Evolutionary conservation across 2,888 invertebrate genomes (phyloP), one percentile per base, ranked within the genome.

Genomic region (Ectemnius cavifrons): DNA sequence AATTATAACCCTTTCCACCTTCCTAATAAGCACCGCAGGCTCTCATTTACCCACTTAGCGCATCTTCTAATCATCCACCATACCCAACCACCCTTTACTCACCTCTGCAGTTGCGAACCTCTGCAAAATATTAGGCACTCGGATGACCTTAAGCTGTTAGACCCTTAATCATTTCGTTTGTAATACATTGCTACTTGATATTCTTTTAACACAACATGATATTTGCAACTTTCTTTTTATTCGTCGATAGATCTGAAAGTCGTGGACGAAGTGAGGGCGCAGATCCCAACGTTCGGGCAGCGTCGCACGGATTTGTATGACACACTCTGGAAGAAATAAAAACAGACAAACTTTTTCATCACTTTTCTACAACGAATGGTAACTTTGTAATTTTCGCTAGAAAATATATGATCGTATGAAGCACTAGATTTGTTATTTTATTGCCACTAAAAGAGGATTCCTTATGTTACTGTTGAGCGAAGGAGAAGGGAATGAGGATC

Each of bases 281-380:
- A 97, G 91, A 97, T 98, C 88, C 98, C 98, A 0, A 93, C 96
- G 18, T 93, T 93, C 52, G 89, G 87, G 0, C 98, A 98, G 91
- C 92, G 94, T 63, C 93, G 97, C 23, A 86, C 85, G 11, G 90
- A 91, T 63, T 69, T 91, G 4, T 91, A 90, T 23, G 89, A 91
- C 5, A 90, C 90, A 0, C 37, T 88, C 63, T 85, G 85, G 79
- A 89, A 88, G 4, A 73, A 69, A 27, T 52, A 37, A 58, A 46
- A 14, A 16, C 52, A 52, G 4, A 52, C 16, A 16, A 52, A 52
- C 16, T 52, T 52, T 16, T 52, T 52, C n/a, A 11, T 1, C 14
- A n/a, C 13, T 52, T 52, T 52, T 52, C 16, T 52, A 52, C 16
- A 13, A 52, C n/a, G 13, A 14, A 16, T 2, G 37, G 16, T 52